A percentile compares a stretch with the other conserved stretches of the same genome.
phyloP scores from a whole-genome alignment of 2,888 invertebrate species.

The Serrognathus titanus region DNA sequence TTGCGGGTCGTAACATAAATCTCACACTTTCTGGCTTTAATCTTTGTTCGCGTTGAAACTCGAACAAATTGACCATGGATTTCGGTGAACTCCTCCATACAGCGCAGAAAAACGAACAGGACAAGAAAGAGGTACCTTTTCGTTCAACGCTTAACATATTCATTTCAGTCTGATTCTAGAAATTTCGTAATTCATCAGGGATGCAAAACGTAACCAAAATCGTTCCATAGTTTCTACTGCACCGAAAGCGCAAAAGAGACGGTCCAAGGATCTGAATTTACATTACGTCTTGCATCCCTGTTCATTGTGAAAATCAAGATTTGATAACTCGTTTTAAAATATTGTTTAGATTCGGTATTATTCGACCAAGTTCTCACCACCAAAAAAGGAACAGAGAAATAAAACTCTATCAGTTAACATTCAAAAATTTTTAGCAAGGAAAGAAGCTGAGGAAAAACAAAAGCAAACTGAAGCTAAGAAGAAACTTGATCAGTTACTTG shows the following conservation, averaged over 20 bases:
- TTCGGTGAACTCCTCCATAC: conserved; percentile 59
- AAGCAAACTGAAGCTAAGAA: conserved; percentile 61
- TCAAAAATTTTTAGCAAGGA: conserved; percentile 77
- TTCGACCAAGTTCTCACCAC: conserved; percentile 75
- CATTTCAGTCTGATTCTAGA: conserved; percentile 36
- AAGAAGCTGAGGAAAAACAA: conserved; percentile 73
- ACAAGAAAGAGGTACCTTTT: conserved; percentile 11
- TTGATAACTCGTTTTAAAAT: neutral
- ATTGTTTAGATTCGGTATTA: conserved; percentile 58
- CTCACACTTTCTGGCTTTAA: conserved; percentile 14
- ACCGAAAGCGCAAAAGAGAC: too few relatives aligned
- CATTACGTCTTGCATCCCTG: neutral
- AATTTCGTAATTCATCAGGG: conserved; percentile 3
- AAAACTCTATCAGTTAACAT: conserved; percentile 72
- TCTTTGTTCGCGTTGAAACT: neutral
- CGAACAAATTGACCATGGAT: conserved; percentile 51
- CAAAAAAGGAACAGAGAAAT: conserved; percentile 73
- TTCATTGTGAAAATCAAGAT: neutral
- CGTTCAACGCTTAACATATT: conserved; percentile 33
- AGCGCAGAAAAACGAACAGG: conserved; percentile 58
- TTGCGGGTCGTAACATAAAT: conserved; percentile 30
- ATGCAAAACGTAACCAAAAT: neutral
- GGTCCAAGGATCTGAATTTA: neutral
- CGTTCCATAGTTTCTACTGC: too few relatives aligned
- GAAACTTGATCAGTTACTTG: conserved; percentile 62